Evolutionary conservation across 1,140 invertebrate species (phyloP).

Genomic region (Vollenhovia emeryi): DNA sequence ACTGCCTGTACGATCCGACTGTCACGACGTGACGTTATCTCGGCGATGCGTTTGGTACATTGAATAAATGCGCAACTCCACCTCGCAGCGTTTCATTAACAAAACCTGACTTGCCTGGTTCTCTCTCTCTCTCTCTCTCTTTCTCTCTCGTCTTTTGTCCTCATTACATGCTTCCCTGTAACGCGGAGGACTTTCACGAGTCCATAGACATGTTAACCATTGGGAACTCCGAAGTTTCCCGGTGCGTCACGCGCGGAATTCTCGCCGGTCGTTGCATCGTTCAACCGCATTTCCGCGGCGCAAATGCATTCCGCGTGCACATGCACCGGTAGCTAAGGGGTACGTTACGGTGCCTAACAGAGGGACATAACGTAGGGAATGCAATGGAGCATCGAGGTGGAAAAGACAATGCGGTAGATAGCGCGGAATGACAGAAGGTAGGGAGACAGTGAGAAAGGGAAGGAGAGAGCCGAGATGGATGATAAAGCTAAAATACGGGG

Average conservation of each 20-base stretch:
- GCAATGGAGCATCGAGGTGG: constrained; percentile 32
- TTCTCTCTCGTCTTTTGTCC: constrained; percentile 5
- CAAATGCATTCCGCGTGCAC: constrained; percentile 37
- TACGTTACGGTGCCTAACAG: constrained; percentile 31
- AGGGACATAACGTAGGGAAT: constrained; percentile 44
- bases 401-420: constrained; percentile 49
- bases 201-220: constrained; percentile 47
- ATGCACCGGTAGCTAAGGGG: constrained; percentile 33
- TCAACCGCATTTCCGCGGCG: constrained; percentile 43
- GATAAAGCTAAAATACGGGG: neutral
- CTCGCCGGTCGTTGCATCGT: constrained; percentile 39
- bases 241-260: constrained; percentile 52
- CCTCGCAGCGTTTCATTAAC: neutral
- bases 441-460: neutral
- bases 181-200: constrained; percentile 5
- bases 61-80: neutral
- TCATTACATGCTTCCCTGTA: constrained; percentile 9
- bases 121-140: neutral
- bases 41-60: neutral
- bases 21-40: constrained; percentile 21
- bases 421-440: constrained; percentile 21
- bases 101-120: neutral
- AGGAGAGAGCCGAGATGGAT: neutral
- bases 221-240: constrained; percentile 50
- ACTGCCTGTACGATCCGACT: neutral